A percentile compares a stretch with the other conserved stretches of the same genome.
Evolutionary conservation across 2,113 vertebrate species (phyloP).

Genomic region (Sphyrna mokarran): DNA sequence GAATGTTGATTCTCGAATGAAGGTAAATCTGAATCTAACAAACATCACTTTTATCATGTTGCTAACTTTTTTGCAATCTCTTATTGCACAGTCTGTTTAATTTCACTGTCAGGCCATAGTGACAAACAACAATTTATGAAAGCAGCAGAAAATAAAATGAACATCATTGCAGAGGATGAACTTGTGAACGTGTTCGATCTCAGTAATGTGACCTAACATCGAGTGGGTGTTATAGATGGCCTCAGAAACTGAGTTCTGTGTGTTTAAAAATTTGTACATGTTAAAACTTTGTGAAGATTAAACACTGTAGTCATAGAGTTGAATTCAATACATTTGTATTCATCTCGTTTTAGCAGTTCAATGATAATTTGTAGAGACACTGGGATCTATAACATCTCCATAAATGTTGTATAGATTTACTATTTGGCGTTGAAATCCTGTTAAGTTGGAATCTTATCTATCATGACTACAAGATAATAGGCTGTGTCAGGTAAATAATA

Average conservation of each 20-base stretch:
- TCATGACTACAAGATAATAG: constrained; percentile 30
- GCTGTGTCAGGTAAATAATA: constrained; percentile 21
- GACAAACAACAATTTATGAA: neutral
- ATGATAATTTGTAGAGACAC: constrained; percentile 37
- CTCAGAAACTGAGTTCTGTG: neutral
- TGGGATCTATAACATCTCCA: constrained; percentile 38
- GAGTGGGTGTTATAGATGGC: constrained; percentile 12
- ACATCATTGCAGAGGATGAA: neutral
- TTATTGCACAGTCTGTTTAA: neutral
- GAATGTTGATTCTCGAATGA: neutral
- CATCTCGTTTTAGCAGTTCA: constrained; percentile 36
- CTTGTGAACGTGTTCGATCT: neutral
- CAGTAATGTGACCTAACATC: neutral
- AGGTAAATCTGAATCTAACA: neutral
- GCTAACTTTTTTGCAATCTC: neutral
- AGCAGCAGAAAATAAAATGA: neutral
- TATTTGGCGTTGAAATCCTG: constrained; percentile 35
- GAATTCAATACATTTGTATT: constrained; percentile 36
- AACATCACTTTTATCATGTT: neutral
- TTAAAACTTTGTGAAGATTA: constrained; percentile 35
- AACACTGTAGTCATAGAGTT: neutral
- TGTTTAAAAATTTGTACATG: constrained; percentile 17
- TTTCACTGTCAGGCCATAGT: neutral
- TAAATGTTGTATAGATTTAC: constrained; percentile 37
- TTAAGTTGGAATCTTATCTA: constrained; percentile 29